Evolutionary conservation across 2,113 vertebrate genomes (phyloP).

Genomic region (Paralichthys olivaceus): DNA sequence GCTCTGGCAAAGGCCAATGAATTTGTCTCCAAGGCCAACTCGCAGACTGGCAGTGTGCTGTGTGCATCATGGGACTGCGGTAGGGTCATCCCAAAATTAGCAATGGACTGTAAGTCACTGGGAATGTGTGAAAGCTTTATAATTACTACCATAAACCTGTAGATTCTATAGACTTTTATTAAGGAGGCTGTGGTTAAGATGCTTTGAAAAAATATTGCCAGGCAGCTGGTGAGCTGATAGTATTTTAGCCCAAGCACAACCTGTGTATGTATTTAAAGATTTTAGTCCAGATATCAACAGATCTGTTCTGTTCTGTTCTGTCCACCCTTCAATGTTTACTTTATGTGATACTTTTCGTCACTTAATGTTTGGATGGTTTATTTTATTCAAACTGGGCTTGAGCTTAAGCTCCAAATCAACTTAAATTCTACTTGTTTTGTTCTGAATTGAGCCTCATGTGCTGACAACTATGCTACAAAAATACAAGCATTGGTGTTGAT

Average conservation of each 20-base stretch:
- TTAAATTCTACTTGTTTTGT: background rate
- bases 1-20: conserved; percentile 1
- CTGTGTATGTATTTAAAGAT: no score
- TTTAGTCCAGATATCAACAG: no score
- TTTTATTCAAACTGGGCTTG: no score
- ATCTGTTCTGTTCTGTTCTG: no score
- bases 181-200: background rate
- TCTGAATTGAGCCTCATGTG: background rate
- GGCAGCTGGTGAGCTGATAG: no score
- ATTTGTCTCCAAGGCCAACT: background rate
- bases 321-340: no score
- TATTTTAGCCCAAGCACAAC: no score
- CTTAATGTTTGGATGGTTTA: no score
- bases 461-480: background rate
- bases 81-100: background rate
- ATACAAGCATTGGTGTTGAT: background rate
- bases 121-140: background rate
- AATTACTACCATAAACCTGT: background rate
- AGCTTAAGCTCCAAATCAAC: background rate
- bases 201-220: no score
- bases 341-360: no score
- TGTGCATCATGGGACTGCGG: background rate
- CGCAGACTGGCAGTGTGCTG: background rate
- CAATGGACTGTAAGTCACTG: background rate
- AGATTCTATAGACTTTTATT: background rate